Base-by-base conservation (phyloP, 2,797 vertebrate genomes). In the Chelon auratus region DNA sequence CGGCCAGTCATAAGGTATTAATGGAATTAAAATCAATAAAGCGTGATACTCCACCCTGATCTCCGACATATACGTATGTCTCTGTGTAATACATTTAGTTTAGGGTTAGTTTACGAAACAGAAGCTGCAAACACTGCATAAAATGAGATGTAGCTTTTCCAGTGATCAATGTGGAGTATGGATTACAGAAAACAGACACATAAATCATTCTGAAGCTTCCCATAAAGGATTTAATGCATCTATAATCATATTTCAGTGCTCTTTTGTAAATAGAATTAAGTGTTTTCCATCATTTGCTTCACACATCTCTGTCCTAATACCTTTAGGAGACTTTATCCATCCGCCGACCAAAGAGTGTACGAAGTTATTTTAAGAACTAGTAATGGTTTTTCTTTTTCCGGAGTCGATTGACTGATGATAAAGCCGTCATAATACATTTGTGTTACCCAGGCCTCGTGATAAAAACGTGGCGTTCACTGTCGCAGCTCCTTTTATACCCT, bases 11-110 rank as follows among this genome's bases (percentile, higher is more conserved):
- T 69, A 53, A 82, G 80, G 82, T 86, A 87, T 91, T 89, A 92
- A 90, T 85, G 83, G 83, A 87, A 90, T 92, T 91, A 81, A 87
- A 94, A 92, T 89, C 87, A 85, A 91, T 92, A 86, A 71, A 65
- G 68, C 59, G 60, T 68, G 48, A 73, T 68, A 78, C 72, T 76
- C 77, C 81, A 73, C 73, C 59, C 17, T 77, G 63, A 59, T 63
- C 33, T 57, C 51, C 53, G 5, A 9, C 18, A 8, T 48, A 3
- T 48, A 18, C 14, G 13, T 13, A 43, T n/a, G n/a, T 47, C 17
- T 17, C 5, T 17, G 48, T 50, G 47, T 50, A 11, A 50, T 50
- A n/a, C 48, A 50, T 11, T 33, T 50, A 22, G 9, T 48, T 50
- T 20, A 22, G 18, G 22, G 2, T 14, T 20, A 50, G 4, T 50